Base-by-base conservation (phyloP, 2,888 invertebrate genomes). In the Phlogophora meticulosa region DNA sequence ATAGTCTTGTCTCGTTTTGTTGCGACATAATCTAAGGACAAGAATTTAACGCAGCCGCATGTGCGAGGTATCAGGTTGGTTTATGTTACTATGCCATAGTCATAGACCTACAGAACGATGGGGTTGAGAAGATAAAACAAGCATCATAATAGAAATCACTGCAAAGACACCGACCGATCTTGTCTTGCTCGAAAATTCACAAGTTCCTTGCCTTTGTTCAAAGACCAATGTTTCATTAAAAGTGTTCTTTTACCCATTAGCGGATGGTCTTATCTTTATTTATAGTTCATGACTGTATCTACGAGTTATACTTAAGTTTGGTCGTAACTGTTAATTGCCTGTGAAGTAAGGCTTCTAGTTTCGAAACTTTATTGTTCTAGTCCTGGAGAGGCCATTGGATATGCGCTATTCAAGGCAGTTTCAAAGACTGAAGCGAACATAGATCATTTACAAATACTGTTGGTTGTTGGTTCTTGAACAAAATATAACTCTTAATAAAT, bases 321-420 rank as follows among this genome's bases (percentile, higher is more conserved):
- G 34, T 62, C 61, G 49, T 76, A 62, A 67, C 52, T 62, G 52
- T 42, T 66, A 65, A 61, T 69, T 64, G 49, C 20, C 48, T 48
- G 51, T 66, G 34, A 56, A 69, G 34, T 55, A 57, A 24, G 59
- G 55, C 43, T 64, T 51, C 28, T 48, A 71, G 56, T 60, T 57
- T 22, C 48, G 45, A 45, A 76, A 52, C 66, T 60, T 53, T 42
- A 53, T 72, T 55, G 77, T 56, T 72, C 34, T 58, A 70, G 45
- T 24, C 74, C 17, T 38, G 15, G 11, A 43, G 34, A 48, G n/a
- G 34, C 34, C 36, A 63, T 73, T 73, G 40, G 52, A 70, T 53
- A 76, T 52, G 42, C 32, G 10, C 69, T 58, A 57, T 69, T 64
- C 43, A 20, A 58, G 42, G 11, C 13, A 40, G 20, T 43, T 59